These are phyloP conservation scores for Lathamus discolor DNA, from an alignment of 2,113 vertebrate genomes.

Conservation along the genomic window DNA sequence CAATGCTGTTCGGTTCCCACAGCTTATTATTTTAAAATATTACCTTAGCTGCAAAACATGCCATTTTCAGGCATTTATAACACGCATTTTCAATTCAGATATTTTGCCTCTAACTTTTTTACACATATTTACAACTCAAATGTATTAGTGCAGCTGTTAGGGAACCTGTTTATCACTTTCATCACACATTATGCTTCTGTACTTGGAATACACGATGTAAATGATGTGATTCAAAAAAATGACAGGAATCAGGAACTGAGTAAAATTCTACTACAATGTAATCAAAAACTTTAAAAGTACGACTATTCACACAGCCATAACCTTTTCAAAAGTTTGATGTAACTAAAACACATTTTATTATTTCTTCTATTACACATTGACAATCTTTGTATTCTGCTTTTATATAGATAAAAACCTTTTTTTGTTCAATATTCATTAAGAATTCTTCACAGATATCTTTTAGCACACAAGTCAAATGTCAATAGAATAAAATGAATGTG, in stretches of 20 bases:
- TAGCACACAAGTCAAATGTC: not conserved
- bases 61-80: not conserved
- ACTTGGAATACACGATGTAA: not conserved
- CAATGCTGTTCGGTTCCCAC: not conserved
- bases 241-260: not conserved
- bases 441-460: not conserved
- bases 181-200: not conserved
- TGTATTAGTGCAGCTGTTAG: not conserved
- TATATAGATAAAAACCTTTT: not conserved
- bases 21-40: not conserved
- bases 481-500: conserved; percentile 6
- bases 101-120: not conserved
- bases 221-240: not conserved
- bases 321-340: not conserved
- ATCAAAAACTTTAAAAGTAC: not conserved
- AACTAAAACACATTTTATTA: not conserved
- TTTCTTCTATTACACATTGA: not conserved
- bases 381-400: not conserved
- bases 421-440: not conserved
- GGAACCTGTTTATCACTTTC: not conserved
- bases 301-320: not conserved
- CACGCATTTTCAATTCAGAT: not conserved
- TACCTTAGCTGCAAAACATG: not conserved
- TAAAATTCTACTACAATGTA: not conserved
- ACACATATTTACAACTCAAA: not conserved